Percentiles rank a stretch among this genome's conserved stretches.
phyloP scores from a whole-genome alignment of 2,888 invertebrate species.

The Eilema griseolum region DNA sequence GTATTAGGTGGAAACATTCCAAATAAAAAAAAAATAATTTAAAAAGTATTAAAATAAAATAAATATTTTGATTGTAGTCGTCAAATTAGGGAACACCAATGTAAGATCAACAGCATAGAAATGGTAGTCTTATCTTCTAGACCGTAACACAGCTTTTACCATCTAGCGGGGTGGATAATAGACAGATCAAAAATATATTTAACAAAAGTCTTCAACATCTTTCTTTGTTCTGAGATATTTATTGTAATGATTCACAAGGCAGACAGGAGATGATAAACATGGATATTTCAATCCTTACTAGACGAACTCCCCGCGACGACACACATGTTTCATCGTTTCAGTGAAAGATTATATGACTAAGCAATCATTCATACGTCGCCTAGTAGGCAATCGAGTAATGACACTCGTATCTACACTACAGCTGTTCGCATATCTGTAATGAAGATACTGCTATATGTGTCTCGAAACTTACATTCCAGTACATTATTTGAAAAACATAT shows the following conservation, averaged over 20 bases:
- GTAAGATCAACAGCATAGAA: too few relatives aligned
- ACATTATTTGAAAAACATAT: background rate
- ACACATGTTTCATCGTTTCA: slow-evolving; percentile 74
- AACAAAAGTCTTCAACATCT: background rate
- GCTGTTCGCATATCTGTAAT: slow-evolving; percentile 26
- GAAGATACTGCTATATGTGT: background rate
- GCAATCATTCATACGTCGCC: slow-evolving; percentile 63
- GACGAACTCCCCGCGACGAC: slow-evolving; percentile 57
- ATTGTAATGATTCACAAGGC: slow-evolving; percentile 43
- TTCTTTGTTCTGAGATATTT: slow-evolving; percentile 39
- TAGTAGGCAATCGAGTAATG: slow-evolving; percentile 52
- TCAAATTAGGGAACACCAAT: too few relatives aligned
- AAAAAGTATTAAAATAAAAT: too few relatives aligned
- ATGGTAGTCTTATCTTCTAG: too few relatives aligned
- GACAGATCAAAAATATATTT: too few relatives aligned
- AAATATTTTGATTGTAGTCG: too few relatives aligned
- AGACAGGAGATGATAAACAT: slow-evolving; percentile 47
- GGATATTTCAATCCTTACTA: slow-evolving; percentile 53
- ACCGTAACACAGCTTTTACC: too few relatives aligned
- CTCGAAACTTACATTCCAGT: background rate
- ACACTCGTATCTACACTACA: slow-evolving; percentile 19
- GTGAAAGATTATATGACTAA: slow-evolving; percentile 73
- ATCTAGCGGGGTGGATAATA: too few relatives aligned
- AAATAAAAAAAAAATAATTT: too few relatives aligned
- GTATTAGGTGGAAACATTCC: too few relatives aligned